Base-by-base conservation (phyloP, 1,140 invertebrate species). In the Polypedilum vanderplanki region DNA sequence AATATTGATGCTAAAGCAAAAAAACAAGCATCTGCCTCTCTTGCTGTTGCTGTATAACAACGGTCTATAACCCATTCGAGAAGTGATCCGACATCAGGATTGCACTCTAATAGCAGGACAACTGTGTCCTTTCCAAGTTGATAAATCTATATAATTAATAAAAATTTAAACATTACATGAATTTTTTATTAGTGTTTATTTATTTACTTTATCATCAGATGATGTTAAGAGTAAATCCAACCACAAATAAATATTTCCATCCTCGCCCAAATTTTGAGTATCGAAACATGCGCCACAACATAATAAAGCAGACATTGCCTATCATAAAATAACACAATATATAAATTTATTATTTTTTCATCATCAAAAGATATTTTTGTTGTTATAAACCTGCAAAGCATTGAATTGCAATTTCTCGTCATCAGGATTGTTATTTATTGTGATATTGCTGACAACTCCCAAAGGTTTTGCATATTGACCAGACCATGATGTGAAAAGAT, bases 41-140 rank as follows among this genome's bases (percentile, higher is more conserved):
- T 88, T 8, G 91, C 89, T 5, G 88, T 83, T 3, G 95, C 96
- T 0, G 95, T 99, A 81, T 97, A 99, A 83, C 98, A 99, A 74
- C 95, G 89, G 84, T 98, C 95, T 20, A 99, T 96, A 0, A 97
- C 91, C 97, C 97, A 99, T 83, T 99, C 98, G 7, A 99, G 84
- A 15, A 99, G 84, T 3, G 93, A 88, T 0, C 95, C 94, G 75
- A 93, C 92, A 81, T 99, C 97, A 1, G 96, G 92, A 86, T 99
- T 99, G 77, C 94, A 96, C 84, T 99, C 97, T 73, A 99, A 83
- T 24, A 99, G 83, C 40, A 98, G 83, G 1, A 98, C 93, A 8
- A 99, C 91, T 0, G 96, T 98, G 84, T 98, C 95, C 70, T 96
- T 90, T 0, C 91, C 95, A 76, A 99, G 83, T 76, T 91, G 88